Evolutionary conservation across 2,113 vertebrate species (phyloP).

Genomic region (Brachyhypopomus gauderio): DNA sequence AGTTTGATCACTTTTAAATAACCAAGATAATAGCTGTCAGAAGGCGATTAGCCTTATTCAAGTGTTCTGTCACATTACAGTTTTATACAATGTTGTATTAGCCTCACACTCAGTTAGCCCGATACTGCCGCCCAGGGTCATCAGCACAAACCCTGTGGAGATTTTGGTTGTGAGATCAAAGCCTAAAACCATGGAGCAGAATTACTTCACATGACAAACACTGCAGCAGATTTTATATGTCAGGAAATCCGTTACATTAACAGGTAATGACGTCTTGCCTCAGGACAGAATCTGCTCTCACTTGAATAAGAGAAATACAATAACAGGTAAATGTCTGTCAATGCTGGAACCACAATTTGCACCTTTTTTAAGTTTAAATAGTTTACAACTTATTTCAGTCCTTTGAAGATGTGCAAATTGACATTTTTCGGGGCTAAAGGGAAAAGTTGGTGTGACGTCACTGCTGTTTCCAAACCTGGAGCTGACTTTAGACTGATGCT

Average conservation of each 20-base stretch:
- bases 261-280: not conserved
- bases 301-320: not conserved
- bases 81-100: not conserved
- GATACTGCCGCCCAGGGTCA: not conserved
- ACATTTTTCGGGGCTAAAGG: not conserved
- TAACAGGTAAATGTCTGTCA: not conserved
- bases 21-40: not conserved
- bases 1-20: slow-evolving; percentile 8
- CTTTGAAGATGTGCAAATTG: not conserved
- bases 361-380: not conserved
- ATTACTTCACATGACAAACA: too few species aligned
- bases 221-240: not conserved
- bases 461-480: not conserved
- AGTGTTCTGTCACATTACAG: not conserved
- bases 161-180: not conserved
- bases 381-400: not conserved
- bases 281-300: too few species aligned
- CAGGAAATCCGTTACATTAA: not conserved
- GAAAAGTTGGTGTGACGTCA: not conserved
- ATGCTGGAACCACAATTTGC: not conserved
- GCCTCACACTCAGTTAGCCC: not conserved
- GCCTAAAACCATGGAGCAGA: not conserved
- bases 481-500: slow-evolving; percentile 9
- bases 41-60: slow-evolving; percentile 23
- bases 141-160: not conserved